Conservation (phyloP, 2,113 vertebrate species). For the Anguilla rostrata region DNA sequence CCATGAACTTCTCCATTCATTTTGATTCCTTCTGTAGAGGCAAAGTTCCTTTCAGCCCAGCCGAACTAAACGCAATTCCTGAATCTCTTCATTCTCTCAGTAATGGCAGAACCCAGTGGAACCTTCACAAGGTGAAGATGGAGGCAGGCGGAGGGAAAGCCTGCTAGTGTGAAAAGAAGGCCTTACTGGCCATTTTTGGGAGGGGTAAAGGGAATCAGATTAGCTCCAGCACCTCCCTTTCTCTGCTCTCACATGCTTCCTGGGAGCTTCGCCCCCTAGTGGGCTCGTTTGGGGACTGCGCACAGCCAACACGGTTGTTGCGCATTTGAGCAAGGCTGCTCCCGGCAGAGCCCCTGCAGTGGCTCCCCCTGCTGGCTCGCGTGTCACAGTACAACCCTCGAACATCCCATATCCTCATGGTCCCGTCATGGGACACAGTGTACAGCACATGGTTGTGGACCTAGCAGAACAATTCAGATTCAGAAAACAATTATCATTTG, state of each 20-base stretch:
- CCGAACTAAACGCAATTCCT: neutral
- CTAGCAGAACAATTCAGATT: constrained; percentile 50
- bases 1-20: neutral
- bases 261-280: neutral
- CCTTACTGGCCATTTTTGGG: neutral
- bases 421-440: constrained; percentile 75
- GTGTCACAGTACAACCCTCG: constrained; percentile 59
- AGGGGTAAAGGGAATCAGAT: neutral
- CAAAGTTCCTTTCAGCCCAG: neutral
- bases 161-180: neutral
- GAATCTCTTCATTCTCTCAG: neutral
- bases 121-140: neutral
- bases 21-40: neutral
- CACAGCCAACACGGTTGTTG: constrained; percentile 47
- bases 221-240: constrained; percentile 14
- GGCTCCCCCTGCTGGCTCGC: constrained; percentile 50
- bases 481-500: neutral
- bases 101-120: neutral
- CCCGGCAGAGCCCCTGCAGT: constrained; percentile 57
- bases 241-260: constrained; percentile 32
- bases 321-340: constrained; percentile 69
- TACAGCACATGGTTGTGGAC: constrained; percentile 74
- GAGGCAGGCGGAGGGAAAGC: neutral
- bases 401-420: constrained; percentile 72
- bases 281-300: constrained; percentile 12